A percentile compares a stretch with the other conserved stretches of the same genome.
These are phyloP conservation scores for Craniophora ligustri DNA, from an alignment of 2,888 invertebrate species.

Conservation along the genomic window DNA sequence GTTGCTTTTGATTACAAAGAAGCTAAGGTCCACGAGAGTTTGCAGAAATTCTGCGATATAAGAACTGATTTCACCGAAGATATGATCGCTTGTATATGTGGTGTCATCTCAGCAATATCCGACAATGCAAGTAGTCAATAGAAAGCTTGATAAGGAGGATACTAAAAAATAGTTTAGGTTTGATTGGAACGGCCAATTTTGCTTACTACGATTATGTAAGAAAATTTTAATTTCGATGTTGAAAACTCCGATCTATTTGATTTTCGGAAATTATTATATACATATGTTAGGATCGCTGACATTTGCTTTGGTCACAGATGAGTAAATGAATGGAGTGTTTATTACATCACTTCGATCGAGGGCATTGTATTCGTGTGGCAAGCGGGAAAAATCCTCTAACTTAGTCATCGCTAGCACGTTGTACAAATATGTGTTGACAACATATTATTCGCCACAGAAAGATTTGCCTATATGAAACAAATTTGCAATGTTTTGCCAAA, in stretches of 20 bases:
- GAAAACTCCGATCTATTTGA: constrained; percentile 14
- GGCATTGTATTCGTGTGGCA: neutral
- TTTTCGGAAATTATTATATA: constrained; percentile 14
- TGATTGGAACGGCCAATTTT: constrained; percentile 2
- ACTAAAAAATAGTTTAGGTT: constrained; percentile 32
- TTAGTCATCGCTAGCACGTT: no score
- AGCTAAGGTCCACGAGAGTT: constrained; percentile 70
- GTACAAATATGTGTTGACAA: neutral
- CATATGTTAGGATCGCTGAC: neutral
- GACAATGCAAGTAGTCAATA: constrained; percentile 59
- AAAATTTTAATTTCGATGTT: constrained; percentile 16
- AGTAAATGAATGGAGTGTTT: neutral
- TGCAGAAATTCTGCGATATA: constrained; percentile 72
- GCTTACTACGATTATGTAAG: constrained; percentile 13
- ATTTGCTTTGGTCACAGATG: neutral
- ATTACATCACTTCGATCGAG: neutral
- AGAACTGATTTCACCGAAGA: constrained; percentile 72
- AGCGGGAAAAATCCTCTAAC: no score
- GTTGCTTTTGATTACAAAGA: constrained; percentile 74
- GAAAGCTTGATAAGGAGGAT: constrained; percentile 12
- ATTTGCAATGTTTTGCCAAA: no score
- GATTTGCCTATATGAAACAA: no score
- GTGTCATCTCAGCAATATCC: constrained; percentile 64
- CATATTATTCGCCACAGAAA: neutral
- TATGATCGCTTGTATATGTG: constrained; percentile 65